Evolutionary conservation across 2,888 invertebrate genomes (phyloP).

Genomic region (Buathra laborator): DNA sequence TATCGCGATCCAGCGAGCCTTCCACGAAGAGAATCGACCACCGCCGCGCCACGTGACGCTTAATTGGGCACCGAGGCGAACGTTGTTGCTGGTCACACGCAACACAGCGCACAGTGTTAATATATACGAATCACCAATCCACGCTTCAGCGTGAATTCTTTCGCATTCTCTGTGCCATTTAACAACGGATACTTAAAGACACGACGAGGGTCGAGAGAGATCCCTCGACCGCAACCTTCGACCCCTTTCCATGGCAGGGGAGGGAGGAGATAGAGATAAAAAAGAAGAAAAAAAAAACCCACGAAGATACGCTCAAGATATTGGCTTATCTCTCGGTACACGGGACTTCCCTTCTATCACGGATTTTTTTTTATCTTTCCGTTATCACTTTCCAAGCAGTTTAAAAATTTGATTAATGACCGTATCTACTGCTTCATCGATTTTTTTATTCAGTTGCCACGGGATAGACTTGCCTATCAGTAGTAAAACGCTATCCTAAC

Average conservation of each 20-base stretch:
- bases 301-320: not conserved
- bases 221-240: not conserved
- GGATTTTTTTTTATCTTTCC: not conserved
- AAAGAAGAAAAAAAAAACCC: not conserved
- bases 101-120: not conserved
- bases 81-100: conserved; percentile 4
- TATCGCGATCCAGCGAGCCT: conserved; percentile 65
- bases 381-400: not conserved
- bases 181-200: not conserved
- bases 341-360: not conserved
- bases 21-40: not conserved
- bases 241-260: not conserved
- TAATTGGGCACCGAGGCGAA: conserved; percentile 33
- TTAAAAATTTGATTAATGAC: not conserved
- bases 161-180: not conserved
- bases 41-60: conserved; percentile 36
- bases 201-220: not conserved
- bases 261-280: not conserved
- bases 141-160: conserved; percentile 40
- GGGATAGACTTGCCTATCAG: not conserved
- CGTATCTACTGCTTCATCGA: not conserved
- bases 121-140: conserved; percentile 60
- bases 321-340: not conserved
- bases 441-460: not conserved
- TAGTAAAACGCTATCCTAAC: no score